Conservation (phyloP, 1,140 invertebrate genomes). For the Pseudomyrmex cubaensis region DNA sequence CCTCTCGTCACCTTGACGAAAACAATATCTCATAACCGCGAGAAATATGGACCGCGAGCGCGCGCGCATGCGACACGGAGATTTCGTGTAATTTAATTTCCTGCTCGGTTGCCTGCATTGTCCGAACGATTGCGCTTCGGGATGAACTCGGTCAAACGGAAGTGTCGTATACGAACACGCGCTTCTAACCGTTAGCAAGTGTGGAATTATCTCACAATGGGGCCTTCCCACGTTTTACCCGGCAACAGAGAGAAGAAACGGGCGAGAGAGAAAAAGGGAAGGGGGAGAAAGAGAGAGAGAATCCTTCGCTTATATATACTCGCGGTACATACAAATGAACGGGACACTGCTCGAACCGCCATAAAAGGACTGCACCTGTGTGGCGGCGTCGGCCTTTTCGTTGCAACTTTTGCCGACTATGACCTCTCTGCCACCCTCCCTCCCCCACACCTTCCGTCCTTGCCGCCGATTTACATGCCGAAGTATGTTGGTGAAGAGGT, state of each 20-base stretch:
- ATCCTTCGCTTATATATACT: conserved; percentile 31
- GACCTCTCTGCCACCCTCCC: background rate
- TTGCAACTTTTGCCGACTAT: conserved; percentile 6
- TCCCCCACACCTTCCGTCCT: background rate
- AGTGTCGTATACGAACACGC: conserved; percentile 75
- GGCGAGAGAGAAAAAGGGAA: background rate
- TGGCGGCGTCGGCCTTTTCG: conserved; percentile 8
- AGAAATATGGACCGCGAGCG: conserved; percentile 2
- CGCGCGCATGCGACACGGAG: conserved; percentile 1
- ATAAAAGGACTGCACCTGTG: conserved; percentile 48
- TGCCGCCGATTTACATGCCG: conserved; percentile 7
- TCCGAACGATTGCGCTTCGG: conserved; percentile 63
- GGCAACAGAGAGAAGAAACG: conserved; percentile 17
- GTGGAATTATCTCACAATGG: conserved; percentile 80
- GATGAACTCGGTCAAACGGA: conserved; percentile 77
- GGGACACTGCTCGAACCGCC: conserved; percentile 55
- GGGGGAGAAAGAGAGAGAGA: background rate
- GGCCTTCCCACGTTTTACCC: conserved; percentile 78
- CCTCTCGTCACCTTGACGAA: conserved; percentile 30
- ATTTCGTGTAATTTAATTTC: conserved; percentile 66
- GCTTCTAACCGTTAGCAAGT: conserved; percentile 77
- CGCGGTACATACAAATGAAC: conserved; percentile 55
- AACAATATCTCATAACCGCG: conserved; percentile 48
- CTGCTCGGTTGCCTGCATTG: conserved; percentile 61
- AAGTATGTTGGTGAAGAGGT: background rate